Evolutionary conservation across 2,113 vertebrate species (phyloP).

Genomic region (Chamaetylas fuelleborni): DNA sequence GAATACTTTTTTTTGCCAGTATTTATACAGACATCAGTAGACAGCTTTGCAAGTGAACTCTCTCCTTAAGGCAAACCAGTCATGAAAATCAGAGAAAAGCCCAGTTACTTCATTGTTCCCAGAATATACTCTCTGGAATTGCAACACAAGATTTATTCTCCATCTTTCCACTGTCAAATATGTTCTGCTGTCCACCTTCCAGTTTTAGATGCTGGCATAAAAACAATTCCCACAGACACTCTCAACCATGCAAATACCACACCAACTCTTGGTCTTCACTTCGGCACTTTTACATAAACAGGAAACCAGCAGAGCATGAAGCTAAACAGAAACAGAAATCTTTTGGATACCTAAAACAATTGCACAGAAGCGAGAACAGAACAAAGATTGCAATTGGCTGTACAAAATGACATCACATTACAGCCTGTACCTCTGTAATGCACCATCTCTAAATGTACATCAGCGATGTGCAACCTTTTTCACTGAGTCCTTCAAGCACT

Average conservation of each 20-base stretch:
- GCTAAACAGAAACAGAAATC: neutral
- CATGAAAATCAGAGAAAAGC: neutral
- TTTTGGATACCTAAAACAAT: neutral
- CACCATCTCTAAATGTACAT: neutral
- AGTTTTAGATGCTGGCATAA: neutral
- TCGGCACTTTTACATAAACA: neutral
- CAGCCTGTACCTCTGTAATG: fast-evolving
- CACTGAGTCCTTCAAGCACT: neutral
- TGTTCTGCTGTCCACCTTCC: neutral
- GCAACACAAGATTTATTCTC: neutral
- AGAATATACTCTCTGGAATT: slow-evolving; percentile 11
- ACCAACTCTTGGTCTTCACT: neutral
- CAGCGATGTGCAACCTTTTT: neutral
- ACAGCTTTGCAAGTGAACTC: neutral
- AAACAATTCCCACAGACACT: neutral
- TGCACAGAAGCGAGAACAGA: neutral
- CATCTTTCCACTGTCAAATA: neutral
- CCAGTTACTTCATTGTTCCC: neutral
- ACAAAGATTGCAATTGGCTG: neutral
- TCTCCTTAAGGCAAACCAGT: neutral
- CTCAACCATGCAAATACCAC: neutral
- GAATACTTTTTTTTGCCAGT: neutral
- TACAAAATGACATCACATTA: neutral
- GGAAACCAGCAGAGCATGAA: neutral
- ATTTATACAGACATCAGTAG: neutral